Percentiles rank a stretch among this genome's conserved stretches.
Conservation (phyloP, 2,797 vertebrate genomes). For the Cephalopachus bancanus region DNA sequence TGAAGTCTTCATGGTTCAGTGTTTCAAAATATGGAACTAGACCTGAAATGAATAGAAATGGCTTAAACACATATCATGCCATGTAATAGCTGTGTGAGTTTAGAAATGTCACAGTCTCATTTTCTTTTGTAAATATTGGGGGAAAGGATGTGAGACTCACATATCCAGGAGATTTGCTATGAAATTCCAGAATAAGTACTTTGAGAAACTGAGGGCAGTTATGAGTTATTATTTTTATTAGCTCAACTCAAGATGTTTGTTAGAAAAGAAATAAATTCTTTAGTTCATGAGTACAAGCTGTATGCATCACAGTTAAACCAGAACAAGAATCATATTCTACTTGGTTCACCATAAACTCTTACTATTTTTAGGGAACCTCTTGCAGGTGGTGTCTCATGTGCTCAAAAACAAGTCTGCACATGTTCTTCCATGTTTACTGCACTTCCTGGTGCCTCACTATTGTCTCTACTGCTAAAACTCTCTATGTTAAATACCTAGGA, state of each 20-base stretch:
- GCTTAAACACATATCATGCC: background rate
- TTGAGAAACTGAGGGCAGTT: background rate
- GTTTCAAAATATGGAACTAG: background rate
- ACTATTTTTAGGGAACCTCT: background rate
- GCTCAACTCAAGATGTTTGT: background rate
- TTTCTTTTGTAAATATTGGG: background rate
- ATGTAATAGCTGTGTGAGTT: background rate
- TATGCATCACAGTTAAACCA: background rate
- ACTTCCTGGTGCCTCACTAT: background rate
- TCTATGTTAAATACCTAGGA: background rate
- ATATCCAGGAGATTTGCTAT: background rate
- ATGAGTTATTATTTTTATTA: background rate
- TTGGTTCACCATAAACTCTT: background rate
- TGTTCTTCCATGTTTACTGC: background rate
- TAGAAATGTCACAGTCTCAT: background rate
- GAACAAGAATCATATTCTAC: background rate
- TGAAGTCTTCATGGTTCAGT: background rate
- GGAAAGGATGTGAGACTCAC: background rate
- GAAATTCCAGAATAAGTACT: background rate
- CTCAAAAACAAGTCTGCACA: background rate
- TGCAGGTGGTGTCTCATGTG: background rate
- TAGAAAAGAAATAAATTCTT: background rate
- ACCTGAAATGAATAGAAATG: background rate
- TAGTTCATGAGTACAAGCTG: background rate
- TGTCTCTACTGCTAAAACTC: background rate